Evolutionary conservation across 2,797 vertebrate genomes (phyloP), one percentile per base, ranked within the genome.

Genomic region (Adelosebastes latens): DNA sequence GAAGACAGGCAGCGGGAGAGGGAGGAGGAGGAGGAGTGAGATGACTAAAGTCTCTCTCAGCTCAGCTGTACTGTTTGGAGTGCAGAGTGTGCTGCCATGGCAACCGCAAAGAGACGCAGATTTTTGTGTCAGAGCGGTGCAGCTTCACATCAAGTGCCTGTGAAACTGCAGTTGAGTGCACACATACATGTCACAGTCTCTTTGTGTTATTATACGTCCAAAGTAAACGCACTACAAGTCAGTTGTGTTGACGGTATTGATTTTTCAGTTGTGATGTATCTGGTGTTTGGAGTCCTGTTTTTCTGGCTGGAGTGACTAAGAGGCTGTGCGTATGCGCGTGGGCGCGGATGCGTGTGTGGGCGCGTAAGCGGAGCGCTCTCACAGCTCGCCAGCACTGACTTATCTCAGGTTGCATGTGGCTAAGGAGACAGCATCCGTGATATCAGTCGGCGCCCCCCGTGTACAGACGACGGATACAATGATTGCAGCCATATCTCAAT

Each of bases 61-160:
- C 87, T 95, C 92, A 90, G 87, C 87, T 84, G 79, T 76, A 89
- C 90, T 91, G 94, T 94, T 96, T 93, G 80, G 88, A 92, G 92
- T 86, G 91, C 89, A 84, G 87, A 88, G 66, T 80, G 81, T 86
- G 95, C 92, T 95, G 25, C 95, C 95, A 96, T 96, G 93, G 94
- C 93, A 96, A 96, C 95, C 72, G 1, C 84, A 86, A 90, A 92
- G 86, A 94, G 93, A 91, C 80, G 83, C 75, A 71, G 77, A 82
- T 89, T 85, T 90, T 88, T 84, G 64, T 92, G 82, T 84, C 60
- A 60, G 71, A 91, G 83, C 79, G 46, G 62, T 53, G 81, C 79
- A 65, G 87, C 82, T 88, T 80, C 87, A 71, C 79, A 89, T 90
- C 72, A 63, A 89, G 80, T 76, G 34, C 79, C 52, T 72, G 72